Evolutionary conservation across 2,797 vertebrate genomes (phyloP), one percentile per base, ranked within the genome.

Genomic region (Melanotaenia trifasciata): DNA sequence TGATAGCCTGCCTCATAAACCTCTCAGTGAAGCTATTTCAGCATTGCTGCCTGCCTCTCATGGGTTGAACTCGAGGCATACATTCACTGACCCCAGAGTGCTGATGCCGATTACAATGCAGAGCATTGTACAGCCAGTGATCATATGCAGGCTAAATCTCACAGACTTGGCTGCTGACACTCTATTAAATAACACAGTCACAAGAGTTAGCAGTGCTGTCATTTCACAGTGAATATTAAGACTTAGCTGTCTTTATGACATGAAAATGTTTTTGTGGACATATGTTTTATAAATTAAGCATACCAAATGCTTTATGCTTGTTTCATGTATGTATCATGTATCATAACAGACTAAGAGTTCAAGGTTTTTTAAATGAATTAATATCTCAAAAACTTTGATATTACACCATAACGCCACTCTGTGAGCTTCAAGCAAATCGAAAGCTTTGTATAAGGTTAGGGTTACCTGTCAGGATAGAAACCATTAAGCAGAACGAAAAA

Each of bases 81-180:
- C 40, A 58, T 33, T 58, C 22, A 16, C 33, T 62, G 78, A 73
- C 71, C 71, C 65, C 3, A 57, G 73, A 85, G 61, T 57, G 14
- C 1, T 64, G 38, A 50, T 22, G 32, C 30, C 13, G 12, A 40
- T 36, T 13, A 33, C 3, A 12, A 26, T 11, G 30, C 3, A 24
- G 45, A 45, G 38, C 3, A 0, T 47, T 64, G 72, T 58, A 69
- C 69, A 56, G 57, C 40, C 4, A 54, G 59, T 58, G n/a, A 61
- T 72, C 63, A 51, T 1, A 53, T 36, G 28, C 13, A 18, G 0
- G 18, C 76, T 80, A 67, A 63, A 14, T 8, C 58, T 57, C 58
- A 5, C 56, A 4, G 18, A 20, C 18, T 59, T n/a, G 16, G 35
- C 26, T 35, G 11, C 2, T 43, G 36, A 40, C 11, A 65, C 50